These are phyloP conservation scores for Anagrus nilaparvatae DNA, from an alignment of 1,140 invertebrate species.

Conservation along the genomic window DNA sequence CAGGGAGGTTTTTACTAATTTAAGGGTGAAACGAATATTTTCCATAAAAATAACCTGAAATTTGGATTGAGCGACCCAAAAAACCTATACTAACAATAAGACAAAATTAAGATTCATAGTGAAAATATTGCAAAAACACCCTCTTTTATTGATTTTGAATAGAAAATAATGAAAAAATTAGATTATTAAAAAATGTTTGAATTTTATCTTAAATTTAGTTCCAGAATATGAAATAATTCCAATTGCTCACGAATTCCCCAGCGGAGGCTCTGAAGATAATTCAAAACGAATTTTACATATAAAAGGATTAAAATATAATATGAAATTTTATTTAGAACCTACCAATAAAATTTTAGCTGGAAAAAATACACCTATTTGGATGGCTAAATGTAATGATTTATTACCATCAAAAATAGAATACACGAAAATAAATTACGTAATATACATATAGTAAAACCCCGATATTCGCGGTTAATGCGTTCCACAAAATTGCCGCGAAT, in stretches of 20 bases:
- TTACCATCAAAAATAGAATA: slow-evolving; percentile 22
- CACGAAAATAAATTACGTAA: slow-evolving; percentile 18
- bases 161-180: not conserved
- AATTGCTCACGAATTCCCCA: slow-evolving; percentile 16
- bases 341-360: slow-evolving; percentile 24
- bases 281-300: slow-evolving; percentile 17
- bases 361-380: slow-evolving; percentile 25
- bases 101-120: too few relatives aligned
- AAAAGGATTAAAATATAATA: slow-evolving; percentile 17
- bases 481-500: too few relatives aligned
- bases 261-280: not conserved
- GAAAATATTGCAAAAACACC: too few relatives aligned
- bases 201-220: slow-evolving; percentile 18
- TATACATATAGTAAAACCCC: too few relatives aligned
- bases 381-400: slow-evolving; percentile 11
- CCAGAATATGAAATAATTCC: slow-evolving; percentile 27
- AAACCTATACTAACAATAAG: too few relatives aligned
- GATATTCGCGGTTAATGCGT: too few relatives aligned
- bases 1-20: too few relatives aligned
- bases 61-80: too few relatives aligned
- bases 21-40: too few relatives aligned
- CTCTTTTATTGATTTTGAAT: not conserved
- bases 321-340: slow-evolving; percentile 25
- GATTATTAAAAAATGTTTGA: not conserved
- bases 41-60: too few relatives aligned